These are phyloP conservation scores for Triplophysa siluroides DNA, from an alignment of 2,113 vertebrate species.

Conservation along the genomic window DNA sequence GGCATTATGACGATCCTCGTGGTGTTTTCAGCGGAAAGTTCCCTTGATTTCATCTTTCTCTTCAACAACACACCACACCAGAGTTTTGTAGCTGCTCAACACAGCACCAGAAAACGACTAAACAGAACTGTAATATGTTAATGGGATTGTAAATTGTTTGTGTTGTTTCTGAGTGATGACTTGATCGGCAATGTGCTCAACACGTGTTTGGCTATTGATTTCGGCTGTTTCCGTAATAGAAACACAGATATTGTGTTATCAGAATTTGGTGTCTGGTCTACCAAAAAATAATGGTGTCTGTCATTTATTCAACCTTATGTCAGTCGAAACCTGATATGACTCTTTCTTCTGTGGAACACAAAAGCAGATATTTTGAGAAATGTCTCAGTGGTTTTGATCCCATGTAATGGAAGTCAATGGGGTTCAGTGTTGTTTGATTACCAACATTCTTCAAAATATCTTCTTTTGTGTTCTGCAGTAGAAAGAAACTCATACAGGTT, in stretches of 20 bases:
- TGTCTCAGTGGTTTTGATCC: too few relatives aligned
- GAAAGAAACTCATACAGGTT: too few relatives aligned
- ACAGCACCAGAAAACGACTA: constrained; percentile 22
- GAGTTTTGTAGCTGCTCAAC: constrained; percentile 17
- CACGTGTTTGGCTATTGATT: not conserved
- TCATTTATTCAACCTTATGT: too few relatives aligned
- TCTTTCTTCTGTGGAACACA: too few relatives aligned
- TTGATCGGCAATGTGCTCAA: not conserved
- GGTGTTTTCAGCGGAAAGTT: constrained; percentile 44
- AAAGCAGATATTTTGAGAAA: too few relatives aligned
- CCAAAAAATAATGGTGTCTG: not conserved
- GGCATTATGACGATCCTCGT: constrained; percentile 29
- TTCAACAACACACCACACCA: constrained; percentile 22
- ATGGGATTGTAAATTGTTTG: constrained; percentile 27
- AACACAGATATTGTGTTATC: constrained; percentile 6
- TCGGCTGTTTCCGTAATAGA: constrained; percentile 1
- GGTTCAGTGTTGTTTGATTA: too few relatives aligned
- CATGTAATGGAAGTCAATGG: too few relatives aligned
- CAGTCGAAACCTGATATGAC: too few relatives aligned
- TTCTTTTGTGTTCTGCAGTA: too few relatives aligned
- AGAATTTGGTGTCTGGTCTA: not conserved
- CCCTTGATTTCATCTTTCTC: constrained; percentile 41
- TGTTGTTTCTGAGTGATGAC: constrained; percentile 8
- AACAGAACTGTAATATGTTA: constrained; percentile 47
- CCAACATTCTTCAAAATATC: too few relatives aligned